These are phyloP conservation scores for Sander vitreus DNA, from an alignment of 2,113 vertebrate species.

Conservation along the genomic window DNA sequence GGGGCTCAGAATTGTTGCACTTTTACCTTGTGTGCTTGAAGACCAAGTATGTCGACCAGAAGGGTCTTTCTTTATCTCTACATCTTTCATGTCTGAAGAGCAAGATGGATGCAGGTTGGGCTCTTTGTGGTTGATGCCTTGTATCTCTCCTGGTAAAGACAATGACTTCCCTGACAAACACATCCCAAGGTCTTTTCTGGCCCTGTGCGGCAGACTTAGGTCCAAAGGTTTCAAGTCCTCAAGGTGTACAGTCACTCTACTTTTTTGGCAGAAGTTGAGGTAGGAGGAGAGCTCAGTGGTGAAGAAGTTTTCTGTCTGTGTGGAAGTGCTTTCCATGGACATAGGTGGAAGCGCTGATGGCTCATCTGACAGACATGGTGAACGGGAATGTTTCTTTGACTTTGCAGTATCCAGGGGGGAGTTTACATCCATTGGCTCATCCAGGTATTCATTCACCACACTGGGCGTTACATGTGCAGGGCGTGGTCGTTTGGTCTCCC, in stretches of 20 bases:
- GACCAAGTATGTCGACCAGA: not conserved
- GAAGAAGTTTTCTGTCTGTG: conserved; percentile 86
- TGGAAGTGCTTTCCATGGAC: conserved; percentile 56
- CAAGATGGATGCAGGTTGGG: not conserved
- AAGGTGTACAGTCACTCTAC: accelerated
- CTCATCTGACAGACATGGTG: not conserved
- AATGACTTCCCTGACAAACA: not conserved
- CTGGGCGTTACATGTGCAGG: not conserved
- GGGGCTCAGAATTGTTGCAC: not conserved
- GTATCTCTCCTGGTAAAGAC: not conserved
- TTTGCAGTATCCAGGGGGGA: not conserved
- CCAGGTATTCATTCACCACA: not conserved
- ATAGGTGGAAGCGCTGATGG: not conserved
- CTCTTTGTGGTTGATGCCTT: not conserved
- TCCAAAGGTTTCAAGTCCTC: conserved; percentile 71
- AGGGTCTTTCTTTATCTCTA: not conserved
- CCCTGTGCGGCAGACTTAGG: conserved; percentile 76
- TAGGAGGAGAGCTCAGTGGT: conserved; percentile 66
- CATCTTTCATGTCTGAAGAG: not conserved
- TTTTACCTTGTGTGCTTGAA: not conserved
- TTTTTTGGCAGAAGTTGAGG: conserved; percentile 61
- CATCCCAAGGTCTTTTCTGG: conserved; percentile 23
- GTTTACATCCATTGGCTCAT: not conserved
- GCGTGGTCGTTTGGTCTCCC: not conserved
- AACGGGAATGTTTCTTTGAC: not conserved